These are phyloP conservation scores for Siniperca obscura DNA, from an alignment of 2,797 vertebrate genomes.

Conservation along the genomic window DNA sequence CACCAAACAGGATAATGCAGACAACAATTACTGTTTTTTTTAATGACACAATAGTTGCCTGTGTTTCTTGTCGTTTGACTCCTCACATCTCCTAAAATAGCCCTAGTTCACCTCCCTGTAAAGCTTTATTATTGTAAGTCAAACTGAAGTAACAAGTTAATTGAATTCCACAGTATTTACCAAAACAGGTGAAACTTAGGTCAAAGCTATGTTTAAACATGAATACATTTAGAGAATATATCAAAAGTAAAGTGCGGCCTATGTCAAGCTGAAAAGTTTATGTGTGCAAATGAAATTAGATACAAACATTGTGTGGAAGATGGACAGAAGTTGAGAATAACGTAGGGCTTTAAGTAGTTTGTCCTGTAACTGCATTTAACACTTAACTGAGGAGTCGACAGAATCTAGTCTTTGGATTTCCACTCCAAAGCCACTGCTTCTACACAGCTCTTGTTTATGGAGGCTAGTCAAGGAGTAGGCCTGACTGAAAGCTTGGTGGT, in stretches of 20 bases:
- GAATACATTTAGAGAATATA: neutral
- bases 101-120: neutral
- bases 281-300: neutral
- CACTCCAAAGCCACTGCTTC: conserved; percentile 6
- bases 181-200: conserved; percentile 18
- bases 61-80: conserved; percentile 58
- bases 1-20: neutral
- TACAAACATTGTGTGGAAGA: neutral
- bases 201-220: conserved; percentile 14
- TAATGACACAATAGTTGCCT: conserved; percentile 34
- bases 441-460: neutral
- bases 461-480: conserved; percentile 8
- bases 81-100: conserved; percentile 36
- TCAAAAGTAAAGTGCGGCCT: neutral
- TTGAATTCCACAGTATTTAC: conserved; percentile 38
- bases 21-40: neutral
- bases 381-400: neutral
- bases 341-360: neutral
- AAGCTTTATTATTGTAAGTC: conserved; percentile 17
- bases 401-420: conserved; percentile 15
- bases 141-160: conserved; percentile 50
- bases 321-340: neutral
- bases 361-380: conserved; percentile 6
- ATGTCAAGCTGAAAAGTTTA: neutral
- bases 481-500: conserved; percentile 48